Percentiles rank a stretch among this genome's conserved stretches.
These are phyloP conservation scores for Sciaenops ocellatus DNA, from an alignment of 2,797 vertebrate genomes.

Conservation along the genomic window DNA sequence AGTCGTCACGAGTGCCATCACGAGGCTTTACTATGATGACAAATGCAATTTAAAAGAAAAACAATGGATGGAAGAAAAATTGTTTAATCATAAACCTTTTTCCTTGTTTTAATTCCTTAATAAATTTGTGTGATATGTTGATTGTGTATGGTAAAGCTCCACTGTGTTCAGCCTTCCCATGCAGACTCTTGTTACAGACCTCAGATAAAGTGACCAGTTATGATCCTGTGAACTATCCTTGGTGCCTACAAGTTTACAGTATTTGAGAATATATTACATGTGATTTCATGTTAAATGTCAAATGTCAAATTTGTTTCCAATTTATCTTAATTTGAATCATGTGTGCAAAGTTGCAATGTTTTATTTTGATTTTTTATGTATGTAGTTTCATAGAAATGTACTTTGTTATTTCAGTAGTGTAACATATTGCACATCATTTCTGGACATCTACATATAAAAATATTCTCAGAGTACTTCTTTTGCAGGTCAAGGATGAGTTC, in stretches of 20 bases:
- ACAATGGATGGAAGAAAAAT: not conserved
- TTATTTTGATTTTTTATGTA: not conserved
- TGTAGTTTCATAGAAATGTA: not conserved
- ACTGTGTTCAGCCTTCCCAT: conserved; percentile 87
- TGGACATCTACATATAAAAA: conserved; percentile 6
- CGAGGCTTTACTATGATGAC: not conserved
- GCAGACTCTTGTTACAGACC: conserved; percentile 95
- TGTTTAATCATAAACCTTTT: not conserved
- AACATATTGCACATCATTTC: not conserved
- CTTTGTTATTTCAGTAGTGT: not conserved
- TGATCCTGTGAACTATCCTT: conserved; percentile 90
- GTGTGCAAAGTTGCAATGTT: not conserved
- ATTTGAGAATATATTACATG: conserved; percentile 34
- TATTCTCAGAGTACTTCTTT: conserved; percentile 42
- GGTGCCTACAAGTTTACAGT: conserved; percentile 44
- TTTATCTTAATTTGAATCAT: not conserved
- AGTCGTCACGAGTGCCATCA: too few relatives aligned
- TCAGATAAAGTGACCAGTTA: conserved; percentile 89
- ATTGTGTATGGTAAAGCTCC: conserved; percentile 37
- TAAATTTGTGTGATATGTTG: not conserved
- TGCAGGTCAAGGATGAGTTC: conserved; percentile 77
- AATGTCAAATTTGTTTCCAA: not conserved
- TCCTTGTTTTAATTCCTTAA: not conserved
- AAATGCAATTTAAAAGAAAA: not conserved
- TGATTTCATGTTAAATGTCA: not conserved